phyloP scores from a whole-genome alignment of 2,113 vertebrate species.

The Zosterops borbonicus region DNA sequence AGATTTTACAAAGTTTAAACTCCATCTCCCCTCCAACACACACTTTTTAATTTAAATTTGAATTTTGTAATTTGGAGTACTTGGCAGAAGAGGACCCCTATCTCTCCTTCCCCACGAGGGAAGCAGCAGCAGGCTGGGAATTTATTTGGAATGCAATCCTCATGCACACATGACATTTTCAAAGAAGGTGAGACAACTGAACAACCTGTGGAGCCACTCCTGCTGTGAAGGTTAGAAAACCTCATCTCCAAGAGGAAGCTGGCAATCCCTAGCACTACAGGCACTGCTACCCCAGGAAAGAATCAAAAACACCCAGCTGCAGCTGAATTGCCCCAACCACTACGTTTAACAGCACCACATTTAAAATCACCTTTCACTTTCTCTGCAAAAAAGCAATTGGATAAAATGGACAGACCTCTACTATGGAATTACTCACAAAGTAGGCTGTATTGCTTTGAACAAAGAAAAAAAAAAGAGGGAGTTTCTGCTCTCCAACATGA shows the following conservation, averaged over 20 bases:
- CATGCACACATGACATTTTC: neutral
- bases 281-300: neutral
- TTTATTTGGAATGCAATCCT: neutral
- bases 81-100: neutral
- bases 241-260: neutral
- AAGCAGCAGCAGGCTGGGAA: neutral
- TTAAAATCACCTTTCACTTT: neutral
- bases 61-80: neutral
- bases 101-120: neutral
- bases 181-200: neutral
- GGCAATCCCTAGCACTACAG: neutral
- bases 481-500: neutral
- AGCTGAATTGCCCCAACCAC: neutral
- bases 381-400: neutral
- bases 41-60: neutral
- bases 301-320: neutral
- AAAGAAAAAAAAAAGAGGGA: neutral
- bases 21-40: neutral
- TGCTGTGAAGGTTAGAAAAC: neutral
- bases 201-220: neutral
- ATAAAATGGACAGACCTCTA: neutral
- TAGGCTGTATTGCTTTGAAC: neutral
- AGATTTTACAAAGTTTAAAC: neutral
- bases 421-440: neutral
- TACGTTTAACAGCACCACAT: fast-evolving